A percentile compares a stretch with the other conserved stretches of the same genome.
These are phyloP conservation scores for Anoplophora glabripennis DNA, from an alignment of 1,140 invertebrate species.

Conservation along the genomic window DNA sequence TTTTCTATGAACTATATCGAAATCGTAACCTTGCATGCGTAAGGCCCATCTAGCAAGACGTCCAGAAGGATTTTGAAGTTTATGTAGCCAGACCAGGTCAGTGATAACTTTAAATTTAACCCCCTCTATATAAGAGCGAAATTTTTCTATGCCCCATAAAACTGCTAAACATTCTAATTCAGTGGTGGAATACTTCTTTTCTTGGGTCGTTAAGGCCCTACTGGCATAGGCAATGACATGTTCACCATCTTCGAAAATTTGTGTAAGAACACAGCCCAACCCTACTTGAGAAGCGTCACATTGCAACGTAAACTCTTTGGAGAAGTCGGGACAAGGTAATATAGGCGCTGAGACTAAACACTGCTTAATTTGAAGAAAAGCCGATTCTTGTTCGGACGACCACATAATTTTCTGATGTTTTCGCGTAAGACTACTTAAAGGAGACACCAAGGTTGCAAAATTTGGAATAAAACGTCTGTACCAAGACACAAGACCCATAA, in stretches of 20 bases:
- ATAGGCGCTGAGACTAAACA: slow-evolving; percentile 25
- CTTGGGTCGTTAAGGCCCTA: slow-evolving; percentile 26
- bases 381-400: slow-evolving; percentile 13
- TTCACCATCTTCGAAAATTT: slow-evolving; percentile 19
- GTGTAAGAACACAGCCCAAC: slow-evolving; percentile 33
- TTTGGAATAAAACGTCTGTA: slow-evolving; percentile 51
- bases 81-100: slow-evolving; percentile 49
- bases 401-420: slow-evolving; percentile 29
- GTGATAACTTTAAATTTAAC: slow-evolving; percentile 51
- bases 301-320: slow-evolving; percentile 21
- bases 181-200: too few relatives aligned
- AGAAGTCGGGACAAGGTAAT: slow-evolving; percentile 33
- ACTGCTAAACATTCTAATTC: too few relatives aligned
- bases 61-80: slow-evolving; percentile 47
- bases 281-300: slow-evolving; percentile 23
- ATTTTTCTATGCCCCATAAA: slow-evolving; percentile 50
- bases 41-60: too few relatives aligned
- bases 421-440: slow-evolving; percentile 45
- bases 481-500: slow-evolving; percentile 35
- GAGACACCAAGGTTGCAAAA: slow-evolving; percentile 41
- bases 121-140: slow-evolving; percentile 48
- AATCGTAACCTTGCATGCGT: slow-evolving; percentile 45
- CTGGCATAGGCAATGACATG: slow-evolving; percentile 32
- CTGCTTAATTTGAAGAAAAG: slow-evolving; percentile 27
- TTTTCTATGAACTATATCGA: slow-evolving; percentile 45